Base-by-base conservation (phyloP, 1,140 invertebrate species). In the Drosophila neocordata region DNA sequence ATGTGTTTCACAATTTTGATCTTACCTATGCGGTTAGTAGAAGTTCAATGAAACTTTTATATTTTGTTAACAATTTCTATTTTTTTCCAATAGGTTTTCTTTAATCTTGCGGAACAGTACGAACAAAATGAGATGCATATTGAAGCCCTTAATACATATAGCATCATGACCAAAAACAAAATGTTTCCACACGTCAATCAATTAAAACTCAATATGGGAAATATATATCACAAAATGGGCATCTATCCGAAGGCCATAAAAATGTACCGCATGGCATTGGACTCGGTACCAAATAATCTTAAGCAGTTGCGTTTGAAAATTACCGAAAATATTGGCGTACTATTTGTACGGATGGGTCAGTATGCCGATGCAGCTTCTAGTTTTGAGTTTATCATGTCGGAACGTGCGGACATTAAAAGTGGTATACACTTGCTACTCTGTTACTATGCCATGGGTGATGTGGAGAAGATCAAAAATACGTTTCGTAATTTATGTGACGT, bases 301-400 rank as follows among this genome's bases (percentile, higher is more conserved):
- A 98, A 98, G 91, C 96, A 97, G 92, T 92, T 97, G 68, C 96
- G 97, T 87, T 96, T 98, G 72, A 99, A 98, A 93, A 98, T 99
- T 59, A 98, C 98, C 95, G 98, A 99, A 92, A 99, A 99, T 87
- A 99, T 99, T 91, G 99, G 97, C 0, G 95, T 99, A 65, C 93
- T 99, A 8, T 97, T 99, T 92, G 96, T 99, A 0, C 96, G 97
- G 91, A 97, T 99, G 96, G 97, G 97, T 7, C 97, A 99, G 90
- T 98, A 98, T 91, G 96, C 96, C 75, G 98, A 99, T 91, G 99
- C 99, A 0, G 96, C 98, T 31, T 96, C 96, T 12, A 98, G 97
- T 89, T 99, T 99, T 93, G 98, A 99, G 91, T 98, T 98, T 92
- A 98, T 99, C 59, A 99, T 99, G 97, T 96, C 96, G 64, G 98